Conservation (phyloP, 2,888 invertebrate species). For the Morpho deidamia region DNA sequence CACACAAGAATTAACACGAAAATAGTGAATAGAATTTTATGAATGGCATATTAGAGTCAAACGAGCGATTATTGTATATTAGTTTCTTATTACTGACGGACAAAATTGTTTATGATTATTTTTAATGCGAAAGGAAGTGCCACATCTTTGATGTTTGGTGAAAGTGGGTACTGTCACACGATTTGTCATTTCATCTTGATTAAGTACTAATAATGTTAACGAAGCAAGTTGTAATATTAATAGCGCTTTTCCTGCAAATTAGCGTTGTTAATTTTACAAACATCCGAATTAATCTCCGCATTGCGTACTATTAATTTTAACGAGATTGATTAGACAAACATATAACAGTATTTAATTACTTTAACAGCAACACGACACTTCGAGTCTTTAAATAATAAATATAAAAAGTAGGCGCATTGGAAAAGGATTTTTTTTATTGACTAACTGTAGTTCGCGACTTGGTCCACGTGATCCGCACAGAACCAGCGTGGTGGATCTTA, state of each 20-base stretch:
- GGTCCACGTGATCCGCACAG: too few relatives aligned
- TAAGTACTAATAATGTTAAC: constrained; percentile 6
- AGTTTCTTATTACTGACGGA: neutral
- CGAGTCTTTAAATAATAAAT: too few relatives aligned
- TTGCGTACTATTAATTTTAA: too few relatives aligned
- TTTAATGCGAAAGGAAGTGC: constrained; percentile 10
- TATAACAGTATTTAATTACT: too few relatives aligned
- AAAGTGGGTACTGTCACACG: constrained; percentile 18
- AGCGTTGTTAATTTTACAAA: neutral
- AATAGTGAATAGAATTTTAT: constrained; percentile 26
- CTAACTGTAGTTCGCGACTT: too few relatives aligned
- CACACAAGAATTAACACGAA: constrained; percentile 26
- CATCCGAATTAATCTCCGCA: too few relatives aligned
- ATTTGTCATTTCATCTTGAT: constrained; percentile 11
- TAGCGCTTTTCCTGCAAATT: constrained; percentile 3
- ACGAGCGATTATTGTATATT: constrained; percentile 3
- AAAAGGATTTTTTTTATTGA: too few relatives aligned
- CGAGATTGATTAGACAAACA: too few relatives aligned
- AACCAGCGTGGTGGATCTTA: too few relatives aligned
- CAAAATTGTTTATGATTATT: constrained; percentile 5
- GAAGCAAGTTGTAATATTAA: neutral
- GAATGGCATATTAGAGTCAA: constrained; percentile 20
- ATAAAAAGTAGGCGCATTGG: too few relatives aligned
- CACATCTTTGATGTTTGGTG: constrained; percentile 10
- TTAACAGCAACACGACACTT: too few relatives aligned